A percentile compares a stretch with the other conserved stretches of the same genome.
Evolutionary conservation across 2,113 vertebrate genomes (phyloP).

Genomic region (Raja brachyura): DNA sequence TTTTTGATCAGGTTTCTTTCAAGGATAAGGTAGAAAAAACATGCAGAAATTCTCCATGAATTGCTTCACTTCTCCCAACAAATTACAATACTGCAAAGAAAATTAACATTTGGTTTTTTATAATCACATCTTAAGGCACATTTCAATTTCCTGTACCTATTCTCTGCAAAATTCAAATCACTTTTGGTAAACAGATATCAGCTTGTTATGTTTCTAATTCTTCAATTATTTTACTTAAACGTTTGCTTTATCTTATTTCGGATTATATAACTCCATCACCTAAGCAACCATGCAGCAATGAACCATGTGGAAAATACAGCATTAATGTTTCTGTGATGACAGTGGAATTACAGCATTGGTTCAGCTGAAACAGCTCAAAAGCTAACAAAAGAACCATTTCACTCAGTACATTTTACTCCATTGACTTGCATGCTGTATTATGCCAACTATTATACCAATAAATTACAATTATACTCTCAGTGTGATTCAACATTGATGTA

Average conservation of each 20-base stretch:
- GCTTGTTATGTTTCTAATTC: background rate
- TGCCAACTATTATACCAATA: background rate
- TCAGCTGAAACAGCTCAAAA: background rate
- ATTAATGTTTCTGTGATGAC: background rate
- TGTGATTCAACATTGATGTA: background rate
- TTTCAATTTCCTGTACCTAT: background rate
- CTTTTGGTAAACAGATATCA: background rate
- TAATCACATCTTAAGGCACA: no score
- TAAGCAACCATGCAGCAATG: constrained; percentile 10
- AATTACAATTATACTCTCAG: constrained; percentile 7
- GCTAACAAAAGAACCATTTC: constrained; percentile 12
- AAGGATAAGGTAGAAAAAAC: background rate
- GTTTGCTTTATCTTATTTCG: background rate
- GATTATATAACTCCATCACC: background rate
- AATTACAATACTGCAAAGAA: background rate
- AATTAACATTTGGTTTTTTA: background rate
- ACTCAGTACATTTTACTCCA: background rate
- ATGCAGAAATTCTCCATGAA: background rate
- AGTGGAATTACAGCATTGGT: background rate
- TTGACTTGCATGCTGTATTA: background rate
- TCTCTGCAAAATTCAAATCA: background rate
- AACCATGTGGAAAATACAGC: background rate
- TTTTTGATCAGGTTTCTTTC: background rate
- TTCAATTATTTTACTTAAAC: constrained; percentile 17
- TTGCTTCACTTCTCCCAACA: background rate